These are phyloP conservation scores for Fregata magnificens DNA, from an alignment of 2,113 vertebrate species.

Conservation along the genomic window DNA sequence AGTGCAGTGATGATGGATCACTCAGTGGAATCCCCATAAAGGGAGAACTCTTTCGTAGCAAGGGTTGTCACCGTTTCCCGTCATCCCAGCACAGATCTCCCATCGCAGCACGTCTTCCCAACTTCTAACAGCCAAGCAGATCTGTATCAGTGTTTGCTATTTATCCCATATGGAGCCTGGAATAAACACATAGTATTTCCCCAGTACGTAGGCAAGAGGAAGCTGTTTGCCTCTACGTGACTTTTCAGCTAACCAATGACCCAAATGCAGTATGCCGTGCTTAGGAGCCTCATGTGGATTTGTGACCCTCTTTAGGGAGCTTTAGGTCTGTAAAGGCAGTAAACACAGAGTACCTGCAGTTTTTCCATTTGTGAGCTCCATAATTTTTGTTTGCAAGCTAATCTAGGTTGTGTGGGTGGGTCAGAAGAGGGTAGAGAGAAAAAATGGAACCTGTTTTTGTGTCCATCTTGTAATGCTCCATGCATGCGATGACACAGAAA, in stretches of 20 bases:
- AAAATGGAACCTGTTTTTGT: not conserved
- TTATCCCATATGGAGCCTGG: not conserved
- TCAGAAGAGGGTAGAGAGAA: not conserved
- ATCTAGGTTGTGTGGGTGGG: not conserved
- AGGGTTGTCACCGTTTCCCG: not conserved
- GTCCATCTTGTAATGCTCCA: not conserved
- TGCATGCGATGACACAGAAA: not conserved
- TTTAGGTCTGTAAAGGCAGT: not conserved
- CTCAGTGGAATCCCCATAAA: not conserved
- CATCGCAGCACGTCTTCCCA: not conserved
- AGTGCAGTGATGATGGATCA: not conserved
- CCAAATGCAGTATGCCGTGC: not conserved
- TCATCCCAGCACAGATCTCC: not conserved
- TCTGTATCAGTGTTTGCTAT: not conserved
- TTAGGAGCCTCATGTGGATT: slow-evolving; percentile 16
- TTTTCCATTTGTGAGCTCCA: not conserved
- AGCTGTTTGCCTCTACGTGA: not conserved
- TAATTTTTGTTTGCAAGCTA: not conserved
- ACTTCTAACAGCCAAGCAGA: not conserved
- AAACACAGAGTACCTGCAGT: not conserved
- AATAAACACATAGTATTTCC: not conserved
- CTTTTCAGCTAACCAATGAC: slow-evolving; percentile 31
- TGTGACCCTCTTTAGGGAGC: slow-evolving; percentile 12
- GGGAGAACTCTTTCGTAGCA: not conserved
- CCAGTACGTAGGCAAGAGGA: not conserved